A percentile compares a stretch with the other conserved stretches of the same genome.
phyloP scores from a whole-genome alignment of 2,888 invertebrate genomes.

The Herminia tarsipennalis region DNA sequence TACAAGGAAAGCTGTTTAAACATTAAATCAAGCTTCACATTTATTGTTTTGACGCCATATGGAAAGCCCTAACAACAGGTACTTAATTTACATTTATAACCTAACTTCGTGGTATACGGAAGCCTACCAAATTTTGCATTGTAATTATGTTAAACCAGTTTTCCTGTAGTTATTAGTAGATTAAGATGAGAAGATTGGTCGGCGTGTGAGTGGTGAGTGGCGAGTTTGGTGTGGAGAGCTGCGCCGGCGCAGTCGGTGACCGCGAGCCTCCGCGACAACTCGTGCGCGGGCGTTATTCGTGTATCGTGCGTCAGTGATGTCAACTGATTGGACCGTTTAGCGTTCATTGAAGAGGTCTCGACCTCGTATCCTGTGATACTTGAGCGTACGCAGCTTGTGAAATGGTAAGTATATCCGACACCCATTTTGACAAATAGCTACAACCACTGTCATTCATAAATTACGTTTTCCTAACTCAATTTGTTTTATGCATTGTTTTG shows the following conservation, averaged over 20 bases:
- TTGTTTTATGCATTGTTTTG: constrained; percentile 3
- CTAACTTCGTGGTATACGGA: too few species aligned
- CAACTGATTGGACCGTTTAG: constrained; percentile 71
- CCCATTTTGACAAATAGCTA: constrained; percentile 7
- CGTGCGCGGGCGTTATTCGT: constrained; percentile 52
- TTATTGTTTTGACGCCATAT: too few species aligned
- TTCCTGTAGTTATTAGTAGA: neutral
- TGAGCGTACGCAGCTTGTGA: constrained; percentile 49
- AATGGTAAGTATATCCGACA: constrained; percentile 61
- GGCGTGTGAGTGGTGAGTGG: constrained; percentile 2
- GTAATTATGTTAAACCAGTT: constrained; percentile 6
- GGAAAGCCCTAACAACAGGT: too few species aligned
- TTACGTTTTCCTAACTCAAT: neutral
- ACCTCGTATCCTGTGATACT: constrained; percentile 57
- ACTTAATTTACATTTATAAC: too few species aligned
- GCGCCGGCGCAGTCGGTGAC: constrained; percentile 64
- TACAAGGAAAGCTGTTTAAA: too few species aligned
- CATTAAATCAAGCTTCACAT: too few species aligned
- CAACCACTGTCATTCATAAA: constrained; percentile 20
- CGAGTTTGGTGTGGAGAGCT: too few species aligned
- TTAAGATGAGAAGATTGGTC: constrained; percentile 12
- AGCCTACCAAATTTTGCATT: too few species aligned
- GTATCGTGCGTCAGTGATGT: constrained; percentile 56
- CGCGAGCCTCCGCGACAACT: constrained; percentile 55
- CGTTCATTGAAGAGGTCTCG: constrained; percentile 57